Base-by-base conservation (phyloP, 1,140 invertebrate genomes). In the Drosophila aff. region DNA sequence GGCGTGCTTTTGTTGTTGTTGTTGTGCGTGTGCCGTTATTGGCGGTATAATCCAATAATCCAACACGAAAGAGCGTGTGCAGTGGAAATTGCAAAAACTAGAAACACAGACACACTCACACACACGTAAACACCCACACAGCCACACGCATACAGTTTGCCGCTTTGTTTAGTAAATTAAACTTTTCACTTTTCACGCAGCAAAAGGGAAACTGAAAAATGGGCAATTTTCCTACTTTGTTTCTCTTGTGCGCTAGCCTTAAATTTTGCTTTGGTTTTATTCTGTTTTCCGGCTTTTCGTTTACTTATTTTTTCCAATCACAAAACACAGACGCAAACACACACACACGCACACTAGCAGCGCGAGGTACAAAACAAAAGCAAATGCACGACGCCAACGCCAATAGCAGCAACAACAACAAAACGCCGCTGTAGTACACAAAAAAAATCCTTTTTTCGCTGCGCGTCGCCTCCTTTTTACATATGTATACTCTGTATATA, bases 1-100 rank as follows among this genome's bases (percentile, higher is more conserved):
- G 36, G 9, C 53, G 36, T 40, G 36, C 36, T 57, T 57, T 58
- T 50, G 46, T 50, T 49, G 43, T 50, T 49, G 43, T 73, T 52
- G 55, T 49, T 74, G 55, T 73, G 71, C 55, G 53, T 72, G 67
- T 78, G 60, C 74, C 84, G 84, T 87, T 87, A 80, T 66, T 82
- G 82, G 82, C 81, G 85, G 82, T 85, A 81, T 89, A 90, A 90
- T 85, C 81, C 85, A 85, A 85, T 90, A 89, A 89, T 89, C 85
- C 85, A 89, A 89, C 81, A 79, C 84, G 84, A 87, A 87, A 72
- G 81, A 89, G 84, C 84, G 81, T 87, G 84, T 81, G 82, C 84
- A 87, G 69, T 55, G 72, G 78, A 76, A 79, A 85, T 90, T 72
- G 85, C 85, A 86, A 86, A 86, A 86, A 86, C 79, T 84, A 85